Evolutionary conservation across 2,113 vertebrate genomes (phyloP).

Genomic region (Engystomops pustulosus): DNA sequence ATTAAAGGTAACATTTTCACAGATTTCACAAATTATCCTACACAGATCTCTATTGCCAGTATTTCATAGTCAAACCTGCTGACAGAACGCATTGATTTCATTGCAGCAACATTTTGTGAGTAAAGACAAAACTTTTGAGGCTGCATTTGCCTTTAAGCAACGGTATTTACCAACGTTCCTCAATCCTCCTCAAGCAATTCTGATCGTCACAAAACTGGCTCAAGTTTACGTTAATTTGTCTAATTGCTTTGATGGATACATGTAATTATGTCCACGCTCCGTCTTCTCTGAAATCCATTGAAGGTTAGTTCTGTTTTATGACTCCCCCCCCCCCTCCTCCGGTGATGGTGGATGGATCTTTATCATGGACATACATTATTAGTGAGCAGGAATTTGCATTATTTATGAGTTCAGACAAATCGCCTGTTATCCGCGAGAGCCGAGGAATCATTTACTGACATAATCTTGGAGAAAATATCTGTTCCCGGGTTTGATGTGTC

Average conservation of each 20-base stretch:
- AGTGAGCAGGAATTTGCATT: constrained; percentile 30
- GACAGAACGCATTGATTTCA: too few relatives aligned
- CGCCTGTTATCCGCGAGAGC: not conserved
- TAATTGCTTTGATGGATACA: constrained; percentile 2
- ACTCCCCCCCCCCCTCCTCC: not conserved
- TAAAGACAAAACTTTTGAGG: too few relatives aligned
- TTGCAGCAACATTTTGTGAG: too few relatives aligned
- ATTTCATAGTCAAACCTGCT: too few relatives aligned
- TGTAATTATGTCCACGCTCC: not conserved
- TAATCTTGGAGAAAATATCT: constrained; percentile 37
- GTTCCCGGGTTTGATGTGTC: constrained; percentile 27
- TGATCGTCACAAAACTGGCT: not conserved
- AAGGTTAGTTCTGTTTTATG: not conserved
- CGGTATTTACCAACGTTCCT: not conserved
- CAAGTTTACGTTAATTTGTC: not conserved
- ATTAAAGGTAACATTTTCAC: too few relatives aligned
- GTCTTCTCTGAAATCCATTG: not conserved
- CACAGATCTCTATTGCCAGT: too few relatives aligned
- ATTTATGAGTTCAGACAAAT: constrained; percentile 33
- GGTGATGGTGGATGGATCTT: not conserved
- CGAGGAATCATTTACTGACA: not conserved
- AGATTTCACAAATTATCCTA: too few relatives aligned
- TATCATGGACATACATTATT: constrained; percentile 11
- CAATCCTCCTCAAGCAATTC: not conserved
- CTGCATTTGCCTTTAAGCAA: too few relatives aligned